Percentiles rank a stretch among this genome's conserved stretches.
phyloP scores from a whole-genome alignment of 1,140 invertebrate species.

The Trachymyrmex cornetzi region DNA sequence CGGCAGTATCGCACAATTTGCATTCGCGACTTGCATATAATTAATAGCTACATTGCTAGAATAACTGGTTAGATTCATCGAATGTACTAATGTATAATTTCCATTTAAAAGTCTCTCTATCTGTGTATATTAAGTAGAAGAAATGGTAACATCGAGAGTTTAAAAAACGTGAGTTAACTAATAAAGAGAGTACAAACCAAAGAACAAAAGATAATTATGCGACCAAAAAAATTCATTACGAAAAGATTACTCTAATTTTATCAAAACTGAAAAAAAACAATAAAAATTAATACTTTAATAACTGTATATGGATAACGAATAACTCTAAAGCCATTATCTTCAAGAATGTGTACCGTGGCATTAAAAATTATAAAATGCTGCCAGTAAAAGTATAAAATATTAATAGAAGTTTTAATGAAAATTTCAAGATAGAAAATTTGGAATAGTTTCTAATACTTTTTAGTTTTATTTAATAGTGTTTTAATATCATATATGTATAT shows the following conservation, averaged over 20 bases:
- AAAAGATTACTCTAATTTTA: not conserved
- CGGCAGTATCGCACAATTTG: conserved; percentile 20
- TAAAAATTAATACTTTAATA: not conserved
- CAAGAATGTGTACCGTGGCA: not conserved
- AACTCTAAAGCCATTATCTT: not conserved
- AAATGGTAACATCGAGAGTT: not conserved
- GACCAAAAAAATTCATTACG: not conserved
- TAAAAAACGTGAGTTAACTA: not conserved
- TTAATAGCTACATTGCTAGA: conserved; percentile 41
- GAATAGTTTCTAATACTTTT: too few species aligned
- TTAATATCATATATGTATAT: not conserved
- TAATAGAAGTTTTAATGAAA: not conserved
- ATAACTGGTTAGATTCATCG: conserved; percentile 37
- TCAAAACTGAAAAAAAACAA: not conserved
- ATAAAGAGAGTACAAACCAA: not conserved
- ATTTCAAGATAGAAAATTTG: not conserved
- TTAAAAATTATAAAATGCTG: not conserved
- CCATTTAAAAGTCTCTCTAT: conserved; percentile 1
- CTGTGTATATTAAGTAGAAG: not conserved
- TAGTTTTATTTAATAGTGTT: not conserved
- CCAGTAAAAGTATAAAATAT: not conserved
- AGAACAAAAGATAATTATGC: not conserved
- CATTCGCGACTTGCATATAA: not conserved
- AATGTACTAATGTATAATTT: conserved; percentile 41
- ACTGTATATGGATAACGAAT: not conserved